Conservation (phyloP, 2,113 vertebrate species). For the Megaceryle maxima region DNA sequence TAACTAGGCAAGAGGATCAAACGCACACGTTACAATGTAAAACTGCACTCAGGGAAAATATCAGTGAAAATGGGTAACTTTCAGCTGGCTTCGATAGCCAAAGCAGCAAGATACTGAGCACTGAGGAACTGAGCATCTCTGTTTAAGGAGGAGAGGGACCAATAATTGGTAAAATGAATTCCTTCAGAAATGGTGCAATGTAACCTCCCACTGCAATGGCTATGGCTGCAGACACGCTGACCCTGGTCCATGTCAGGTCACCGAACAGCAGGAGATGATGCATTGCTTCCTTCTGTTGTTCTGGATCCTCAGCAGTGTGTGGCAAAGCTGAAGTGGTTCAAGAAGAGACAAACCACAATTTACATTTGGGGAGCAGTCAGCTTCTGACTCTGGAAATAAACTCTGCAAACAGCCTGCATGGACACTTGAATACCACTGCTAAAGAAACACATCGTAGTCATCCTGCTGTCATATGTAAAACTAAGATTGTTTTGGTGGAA, state of each 20-base stretch:
- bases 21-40: background rate
- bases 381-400: background rate
- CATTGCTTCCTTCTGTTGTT: background rate
- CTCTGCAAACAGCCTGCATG: background rate
- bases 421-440: background rate
- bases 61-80: background rate
- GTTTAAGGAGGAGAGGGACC: background rate
- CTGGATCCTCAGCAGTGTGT: background rate
- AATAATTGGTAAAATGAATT: background rate
- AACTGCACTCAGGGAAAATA: background rate
- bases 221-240: background rate
- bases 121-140: background rate
- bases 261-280: background rate
- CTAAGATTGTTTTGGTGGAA: background rate
- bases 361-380: background rate
- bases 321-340: background rate
- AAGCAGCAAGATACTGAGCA: background rate
- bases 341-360: slow-evolving; percentile 9
- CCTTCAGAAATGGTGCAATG: background rate
- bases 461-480: slow-evolving; percentile 10
- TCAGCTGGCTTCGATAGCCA: background rate
- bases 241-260: background rate
- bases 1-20: background rate
- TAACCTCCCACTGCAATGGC: background rate
- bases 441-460: background rate